phyloP scores from a whole-genome alignment of 1,140 invertebrate genomes.

The Leptoteleia sp. region DNA sequence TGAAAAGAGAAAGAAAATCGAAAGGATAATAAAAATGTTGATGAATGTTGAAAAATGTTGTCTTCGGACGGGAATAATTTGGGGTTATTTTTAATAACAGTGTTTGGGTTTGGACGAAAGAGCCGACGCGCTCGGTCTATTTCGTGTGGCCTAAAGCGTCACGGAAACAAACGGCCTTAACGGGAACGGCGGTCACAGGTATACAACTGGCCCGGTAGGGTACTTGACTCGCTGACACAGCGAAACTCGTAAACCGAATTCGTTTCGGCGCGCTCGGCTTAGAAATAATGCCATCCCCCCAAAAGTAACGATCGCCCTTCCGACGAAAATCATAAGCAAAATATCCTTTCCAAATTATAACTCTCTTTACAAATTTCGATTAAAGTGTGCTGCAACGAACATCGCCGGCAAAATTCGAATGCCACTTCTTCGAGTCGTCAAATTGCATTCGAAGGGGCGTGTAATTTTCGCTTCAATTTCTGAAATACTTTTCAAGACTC shows the following conservation, averaged over 20 bases:
- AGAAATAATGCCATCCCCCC: constrained; percentile 46
- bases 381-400: constrained; percentile 19
- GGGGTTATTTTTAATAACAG: constrained; percentile 47
- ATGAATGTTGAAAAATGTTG: constrained; percentile 35
- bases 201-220: constrained; percentile 28
- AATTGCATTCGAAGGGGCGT: constrained; percentile 27
- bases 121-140: constrained; percentile 28
- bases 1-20: background rate
- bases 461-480: constrained; percentile 10
- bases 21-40: constrained; percentile 24
- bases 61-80: constrained; percentile 39
- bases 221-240: constrained; percentile 62
- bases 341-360: constrained; percentile 46
- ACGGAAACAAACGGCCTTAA: constrained; percentile 48
- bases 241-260: constrained; percentile 53
- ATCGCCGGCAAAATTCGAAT: constrained; percentile 14
- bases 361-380: constrained; percentile 41
- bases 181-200: constrained; percentile 42
- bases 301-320: constrained; percentile 37
- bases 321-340: constrained; percentile 33
- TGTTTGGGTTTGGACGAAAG: constrained; percentile 50
- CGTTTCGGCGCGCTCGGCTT: constrained; percentile 17
- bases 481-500: background rate
- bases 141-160: constrained; percentile 47
- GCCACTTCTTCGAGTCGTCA: constrained; percentile 12